Conservation (phyloP, 2,113 vertebrate genomes). For the Ammodramus savannarum region DNA sequence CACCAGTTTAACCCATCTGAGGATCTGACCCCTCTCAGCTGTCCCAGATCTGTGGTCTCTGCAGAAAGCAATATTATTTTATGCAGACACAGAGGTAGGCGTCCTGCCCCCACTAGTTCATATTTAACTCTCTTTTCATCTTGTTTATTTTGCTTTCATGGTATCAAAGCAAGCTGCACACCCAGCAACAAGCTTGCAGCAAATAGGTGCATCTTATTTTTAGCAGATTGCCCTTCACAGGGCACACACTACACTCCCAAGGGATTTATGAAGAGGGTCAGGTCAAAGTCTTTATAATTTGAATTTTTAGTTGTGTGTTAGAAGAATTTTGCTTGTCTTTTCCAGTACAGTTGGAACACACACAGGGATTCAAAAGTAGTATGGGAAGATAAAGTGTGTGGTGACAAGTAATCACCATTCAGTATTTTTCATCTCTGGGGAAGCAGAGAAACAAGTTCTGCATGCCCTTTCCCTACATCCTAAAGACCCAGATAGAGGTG, state of each 20-base stretch:
- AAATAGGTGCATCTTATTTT: constrained; percentile 3
- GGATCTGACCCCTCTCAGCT: neutral
- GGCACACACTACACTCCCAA: neutral
- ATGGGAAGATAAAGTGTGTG: neutral
- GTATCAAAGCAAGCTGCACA: neutral
- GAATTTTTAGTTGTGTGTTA: neutral
- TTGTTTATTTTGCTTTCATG: neutral
- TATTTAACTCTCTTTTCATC: constrained; percentile 23
- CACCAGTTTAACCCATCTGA: neutral
- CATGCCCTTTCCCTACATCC: neutral
- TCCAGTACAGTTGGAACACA: neutral
- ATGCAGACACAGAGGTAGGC: neutral
- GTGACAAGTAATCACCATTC: neutral
- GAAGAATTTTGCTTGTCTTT: neutral
- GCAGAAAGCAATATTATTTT: neutral
- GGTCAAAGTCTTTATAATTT: neutral
- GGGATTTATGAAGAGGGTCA: neutral
- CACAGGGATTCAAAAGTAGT: neutral
- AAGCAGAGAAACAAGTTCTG: no score
- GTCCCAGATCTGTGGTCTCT: neutral
- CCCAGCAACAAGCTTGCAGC: neutral
- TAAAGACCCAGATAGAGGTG: neutral
- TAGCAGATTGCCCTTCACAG: neutral
- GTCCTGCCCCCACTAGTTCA: neutral
- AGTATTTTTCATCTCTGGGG: no score